A percentile compares a stretch with the other conserved stretches of the same genome.
Conservation (phyloP, 2,888 invertebrate species). For the Agonopterix alstromeriana region DNA sequence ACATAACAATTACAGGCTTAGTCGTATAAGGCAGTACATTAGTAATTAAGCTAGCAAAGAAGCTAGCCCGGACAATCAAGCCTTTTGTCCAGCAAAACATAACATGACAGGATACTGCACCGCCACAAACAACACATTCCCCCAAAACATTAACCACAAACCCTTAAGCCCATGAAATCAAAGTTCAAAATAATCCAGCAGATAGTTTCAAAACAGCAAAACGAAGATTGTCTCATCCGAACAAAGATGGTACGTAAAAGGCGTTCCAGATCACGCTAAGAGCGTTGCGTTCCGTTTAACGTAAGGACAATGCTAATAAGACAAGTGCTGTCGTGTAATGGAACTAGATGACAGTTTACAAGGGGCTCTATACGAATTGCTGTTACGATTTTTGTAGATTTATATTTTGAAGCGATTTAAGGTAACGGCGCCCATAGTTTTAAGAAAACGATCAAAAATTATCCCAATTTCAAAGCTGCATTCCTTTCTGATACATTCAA, state of each 20-base stretch:
- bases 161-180: slow-evolving; percentile 12
- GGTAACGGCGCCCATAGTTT: too few species aligned
- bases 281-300: slow-evolving; percentile 43
- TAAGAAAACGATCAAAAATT: too few species aligned
- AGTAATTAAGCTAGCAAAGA: slow-evolving; percentile 49
- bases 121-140: slow-evolving; percentile 14
- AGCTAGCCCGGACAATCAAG: slow-evolving; percentile 18
- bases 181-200: slow-evolving; percentile 7
- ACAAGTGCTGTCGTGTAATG: slow-evolving; percentile 49
- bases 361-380: slow-evolving; percentile 12
- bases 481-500: too few species aligned
- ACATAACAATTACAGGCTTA: not conserved
- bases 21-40: slow-evolving; percentile 4
- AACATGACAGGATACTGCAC: slow-evolving; percentile 36
- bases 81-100: slow-evolving; percentile 43
- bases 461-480: too few species aligned
- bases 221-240: slow-evolving; percentile 19
- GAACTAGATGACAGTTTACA: slow-evolving; percentile 54
- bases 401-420: too few species aligned
- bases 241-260: slow-evolving; percentile 43
- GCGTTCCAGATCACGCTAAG: slow-evolving; percentile 57
- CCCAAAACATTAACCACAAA: slow-evolving; percentile 4
- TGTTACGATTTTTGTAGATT: too few species aligned
- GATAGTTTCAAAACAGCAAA: slow-evolving; percentile 8
- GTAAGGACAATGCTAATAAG: slow-evolving; percentile 58